A percentile compares a stretch with the other conserved stretches of the same genome.
These are phyloP conservation scores for Rhabdomys pumilio DNA, from an alignment of 2,797 vertebrate species.

Conservation along the genomic window DNA sequence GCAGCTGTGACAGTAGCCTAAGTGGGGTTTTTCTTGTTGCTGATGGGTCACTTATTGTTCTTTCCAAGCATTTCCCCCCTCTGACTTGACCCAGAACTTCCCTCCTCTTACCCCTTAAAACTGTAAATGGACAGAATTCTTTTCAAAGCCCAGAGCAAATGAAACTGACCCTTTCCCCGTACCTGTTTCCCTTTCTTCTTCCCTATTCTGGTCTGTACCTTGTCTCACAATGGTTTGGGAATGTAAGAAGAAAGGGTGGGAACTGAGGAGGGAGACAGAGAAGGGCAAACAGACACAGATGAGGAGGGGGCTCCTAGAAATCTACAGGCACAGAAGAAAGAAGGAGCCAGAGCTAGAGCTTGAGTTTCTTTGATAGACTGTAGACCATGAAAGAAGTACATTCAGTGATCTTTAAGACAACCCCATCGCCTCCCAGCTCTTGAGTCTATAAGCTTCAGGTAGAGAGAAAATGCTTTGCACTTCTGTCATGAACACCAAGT, in stretches of 20 bases:
- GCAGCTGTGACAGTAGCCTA: not conserved
- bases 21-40: not conserved
- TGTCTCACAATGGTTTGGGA: not conserved
- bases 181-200: not conserved
- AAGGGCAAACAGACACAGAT: not conserved
- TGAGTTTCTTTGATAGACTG: rapidly evolving
- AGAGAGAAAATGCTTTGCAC: not conserved
- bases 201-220: not conserved
- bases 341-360: no score
- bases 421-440: not conserved
- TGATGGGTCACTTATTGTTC: not conserved
- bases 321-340: not conserved
- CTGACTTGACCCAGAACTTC: not conserved
- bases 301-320: not conserved
- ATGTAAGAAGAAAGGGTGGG: not conserved
- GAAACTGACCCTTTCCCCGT: rapidly evolving
- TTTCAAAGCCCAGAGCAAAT: not conserved
- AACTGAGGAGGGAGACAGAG: not conserved
- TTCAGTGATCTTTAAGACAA: rapidly evolving
- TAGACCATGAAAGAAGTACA: not conserved
- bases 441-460: not conserved
- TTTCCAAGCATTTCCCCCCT: not conserved
- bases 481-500: rapidly evolving
- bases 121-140: not conserved
- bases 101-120: not conserved